Evolutionary conservation across 2,888 invertebrate species (phyloP), one percentile per base, ranked within the genome.

Genomic region (Cataglyphis cursor): DNA sequence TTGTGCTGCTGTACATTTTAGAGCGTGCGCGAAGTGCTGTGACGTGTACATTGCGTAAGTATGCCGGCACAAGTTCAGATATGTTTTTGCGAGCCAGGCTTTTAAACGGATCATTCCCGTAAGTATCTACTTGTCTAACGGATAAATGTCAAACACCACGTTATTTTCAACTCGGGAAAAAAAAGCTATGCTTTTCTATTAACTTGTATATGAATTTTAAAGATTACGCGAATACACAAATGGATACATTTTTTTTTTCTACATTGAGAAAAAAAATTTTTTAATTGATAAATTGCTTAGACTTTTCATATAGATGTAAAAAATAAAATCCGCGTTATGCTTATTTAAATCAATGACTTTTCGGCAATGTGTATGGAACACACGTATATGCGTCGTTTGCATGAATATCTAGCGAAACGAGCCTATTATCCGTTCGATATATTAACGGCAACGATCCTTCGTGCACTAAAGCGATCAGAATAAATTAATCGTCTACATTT

Each of bases 401-500:
- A 44, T 15, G 24, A 38, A 62, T 44, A 57, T 82, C 48, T 24
- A n/a, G 44, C 61, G 48, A 24, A 70, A 75, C 70, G 62, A 57
- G 35, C 54, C 80, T 18, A 51, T 81, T 81, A 74, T 65, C 28
- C 66, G 24, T 35, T 61, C 73, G 38, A 73, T 61, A 75, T 44
- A 62, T 75, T 78, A 75, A 31, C 70, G 38, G 51, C 61, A 64
- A 82, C 74, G 85, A 81, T 70, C 80, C 83, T 81, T 83, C 83
- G 87, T 64, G 61, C 54, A 66, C 65, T 74, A 68, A 59, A 83
- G 78, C 84, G 72, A 51, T 61, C 72, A 76, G 78, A 73, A 87
- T 74, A 80, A 84, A 89, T 87, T 83, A 88, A 90, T 90, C 83
- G 88, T 85, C 82, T 76, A 87, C 78, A 88, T 89, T 89, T 88